These are phyloP conservation scores for Dendrolimus kikuchii DNA, from an alignment of 1,140 invertebrate species.

Conservation along the genomic window DNA sequence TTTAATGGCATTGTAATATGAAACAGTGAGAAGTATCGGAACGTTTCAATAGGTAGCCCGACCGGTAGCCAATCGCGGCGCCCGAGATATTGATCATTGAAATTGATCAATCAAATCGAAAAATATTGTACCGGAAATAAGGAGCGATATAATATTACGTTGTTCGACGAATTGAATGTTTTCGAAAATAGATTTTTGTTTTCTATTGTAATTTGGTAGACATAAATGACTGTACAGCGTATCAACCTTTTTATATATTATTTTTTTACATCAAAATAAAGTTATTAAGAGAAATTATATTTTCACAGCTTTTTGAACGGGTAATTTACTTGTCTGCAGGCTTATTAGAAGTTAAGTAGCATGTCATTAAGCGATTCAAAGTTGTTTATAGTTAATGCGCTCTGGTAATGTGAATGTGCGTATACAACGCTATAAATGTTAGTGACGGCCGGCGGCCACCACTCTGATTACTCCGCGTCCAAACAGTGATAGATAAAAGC, in stretches of 20 bases:
- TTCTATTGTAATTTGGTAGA: slow-evolving; percentile 22
- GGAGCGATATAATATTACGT: slow-evolving; percentile 55
- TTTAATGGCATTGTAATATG: slow-evolving; percentile 38
- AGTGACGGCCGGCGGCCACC: slow-evolving; percentile 9
- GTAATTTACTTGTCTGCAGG: too few species aligned
- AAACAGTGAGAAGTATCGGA: slow-evolving; percentile 34
- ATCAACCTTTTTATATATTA: too few species aligned
- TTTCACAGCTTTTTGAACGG: too few species aligned
- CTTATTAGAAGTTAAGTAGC: too few species aligned
- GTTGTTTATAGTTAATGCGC: too few species aligned
- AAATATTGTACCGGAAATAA: slow-evolving; percentile 64
- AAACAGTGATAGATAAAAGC: slow-evolving; percentile 27
- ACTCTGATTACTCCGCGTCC: slow-evolving; percentile 26
- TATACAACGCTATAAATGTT: slow-evolving; percentile 2
- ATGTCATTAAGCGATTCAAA: too few species aligned
- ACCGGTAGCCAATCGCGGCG: slow-evolving; percentile 60
- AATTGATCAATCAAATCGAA: slow-evolving; percentile 70
- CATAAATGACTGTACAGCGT: slow-evolving; percentile 9
- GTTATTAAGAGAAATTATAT: too few species aligned
- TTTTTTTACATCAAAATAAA: too few species aligned
- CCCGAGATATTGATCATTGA: slow-evolving; percentile 62
- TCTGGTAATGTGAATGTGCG: background rate
- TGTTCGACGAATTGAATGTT: slow-evolving; percentile 47
- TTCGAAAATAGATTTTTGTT: slow-evolving; percentile 35
- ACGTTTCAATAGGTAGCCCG: slow-evolving; percentile 26